These are phyloP conservation scores for Phaonia tiefii DNA, from an alignment of 2,888 invertebrate genomes.

Conservation along the genomic window DNA sequence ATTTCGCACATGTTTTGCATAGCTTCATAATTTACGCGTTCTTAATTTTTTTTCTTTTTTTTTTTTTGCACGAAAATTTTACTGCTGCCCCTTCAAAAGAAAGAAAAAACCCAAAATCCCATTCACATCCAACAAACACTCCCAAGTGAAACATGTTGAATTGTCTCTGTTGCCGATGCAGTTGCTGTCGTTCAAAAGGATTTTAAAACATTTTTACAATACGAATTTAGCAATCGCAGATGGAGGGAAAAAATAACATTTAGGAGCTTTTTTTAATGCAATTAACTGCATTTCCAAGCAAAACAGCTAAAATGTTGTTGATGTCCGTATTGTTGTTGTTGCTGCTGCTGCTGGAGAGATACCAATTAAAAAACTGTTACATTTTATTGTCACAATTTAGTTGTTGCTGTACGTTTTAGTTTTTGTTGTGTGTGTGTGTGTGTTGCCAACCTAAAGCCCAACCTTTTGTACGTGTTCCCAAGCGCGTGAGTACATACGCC, in stretches of 20 bases:
- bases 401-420: slow-evolving; percentile 45
- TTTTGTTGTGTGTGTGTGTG: slow-evolving; percentile 11
- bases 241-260: slow-evolving; percentile 22
- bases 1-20: slow-evolving; percentile 78
- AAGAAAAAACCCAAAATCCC: neutral
- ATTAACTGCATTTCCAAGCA: slow-evolving; percentile 45
- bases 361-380: slow-evolving; percentile 65
- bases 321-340: slow-evolving; percentile 1
- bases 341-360: slow-evolving; percentile 22
- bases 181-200: slow-evolving; percentile 12
- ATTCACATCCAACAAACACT: slow-evolving; percentile 32
- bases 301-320: slow-evolving; percentile 26
- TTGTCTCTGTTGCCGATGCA: neutral
- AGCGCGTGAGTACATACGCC: slow-evolving; percentile 14
- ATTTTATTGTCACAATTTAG: slow-evolving; percentile 64
- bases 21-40: slow-evolving; percentile 62
- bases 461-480: slow-evolving; percentile 20
- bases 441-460: slow-evolving; percentile 5
- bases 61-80: too few species aligned
- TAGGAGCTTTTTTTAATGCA: slow-evolving; percentile 38
- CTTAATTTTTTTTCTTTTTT: too few species aligned
- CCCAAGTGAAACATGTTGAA: slow-evolving; percentile 32
- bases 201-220: slow-evolving; percentile 38
- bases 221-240: slow-evolving; percentile 13
- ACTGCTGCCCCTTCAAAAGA: slow-evolving; percentile 19